Percentiles rank a stretch among this genome's conserved stretches.
Evolutionary conservation across 1,140 invertebrate genomes (phyloP).

Genomic region (Babylonia areolata): DNA sequence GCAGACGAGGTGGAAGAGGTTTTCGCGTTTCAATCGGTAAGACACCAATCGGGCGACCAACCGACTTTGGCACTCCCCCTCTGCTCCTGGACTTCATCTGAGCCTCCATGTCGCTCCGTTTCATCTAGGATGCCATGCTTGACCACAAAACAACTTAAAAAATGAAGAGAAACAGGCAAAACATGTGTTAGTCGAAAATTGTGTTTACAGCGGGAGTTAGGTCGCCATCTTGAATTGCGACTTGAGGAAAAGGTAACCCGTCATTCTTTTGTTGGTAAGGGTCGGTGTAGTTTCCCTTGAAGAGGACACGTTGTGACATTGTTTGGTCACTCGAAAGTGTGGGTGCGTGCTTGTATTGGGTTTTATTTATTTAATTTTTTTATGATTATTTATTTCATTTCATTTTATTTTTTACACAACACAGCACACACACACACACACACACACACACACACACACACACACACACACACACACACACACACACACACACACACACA

Average conservation of each 20-base stretch:
- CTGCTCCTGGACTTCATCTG: conserved; percentile 15
- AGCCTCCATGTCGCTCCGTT: conserved; percentile 27
- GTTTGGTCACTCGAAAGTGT: no score
- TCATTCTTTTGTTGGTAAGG: neutral
- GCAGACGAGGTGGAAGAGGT: neutral
- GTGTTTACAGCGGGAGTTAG: conserved; percentile 39
- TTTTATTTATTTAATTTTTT: no score
- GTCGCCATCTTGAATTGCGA: conserved; percentile 26
- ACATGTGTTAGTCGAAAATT: neutral
- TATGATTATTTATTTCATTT: no score
- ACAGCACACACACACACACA: no score
- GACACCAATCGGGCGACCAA: conserved; percentile 11
- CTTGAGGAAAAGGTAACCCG: neutral
- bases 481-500: no score
- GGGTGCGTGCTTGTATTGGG: no score
- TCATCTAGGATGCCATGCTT: neutral
- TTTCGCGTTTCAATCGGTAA: conserved; percentile 28
- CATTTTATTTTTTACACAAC: no score
- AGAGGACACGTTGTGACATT: no score
- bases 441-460: no score
- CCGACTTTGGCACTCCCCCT: conserved; percentile 6
- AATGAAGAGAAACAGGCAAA: neutral
- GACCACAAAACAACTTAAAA: neutral
- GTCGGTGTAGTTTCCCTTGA: neutral
- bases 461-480: no score